These are phyloP conservation scores for Geophilus truncorum DNA, from an alignment of 2,888 invertebrate species.

Conservation along the genomic window DNA sequence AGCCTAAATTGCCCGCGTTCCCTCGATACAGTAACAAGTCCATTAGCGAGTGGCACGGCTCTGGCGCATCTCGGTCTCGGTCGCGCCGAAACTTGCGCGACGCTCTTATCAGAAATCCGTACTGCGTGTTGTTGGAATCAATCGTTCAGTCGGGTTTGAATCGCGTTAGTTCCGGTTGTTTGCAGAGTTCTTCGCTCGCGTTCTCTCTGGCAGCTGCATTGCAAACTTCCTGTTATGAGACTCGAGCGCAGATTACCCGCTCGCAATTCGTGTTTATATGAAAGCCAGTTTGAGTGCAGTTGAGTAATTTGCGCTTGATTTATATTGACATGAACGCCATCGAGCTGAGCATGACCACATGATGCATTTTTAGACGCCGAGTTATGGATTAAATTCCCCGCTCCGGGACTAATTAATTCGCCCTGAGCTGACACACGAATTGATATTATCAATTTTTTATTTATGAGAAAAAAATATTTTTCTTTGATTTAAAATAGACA, in stretches of 20 bases:
- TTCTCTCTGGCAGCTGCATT: background rate
- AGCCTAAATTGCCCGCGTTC: background rate
- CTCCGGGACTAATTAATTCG: background rate
- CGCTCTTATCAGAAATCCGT: background rate
- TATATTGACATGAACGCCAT: constrained; percentile 1
- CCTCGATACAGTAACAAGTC: background rate
- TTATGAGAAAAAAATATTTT: no score
- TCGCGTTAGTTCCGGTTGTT: constrained; percentile 11
- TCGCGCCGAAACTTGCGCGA: background rate
- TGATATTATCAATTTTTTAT: background rate
- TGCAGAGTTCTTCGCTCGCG: background rate
- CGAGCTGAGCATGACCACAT: constrained; percentile 5
- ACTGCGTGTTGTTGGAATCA: background rate
- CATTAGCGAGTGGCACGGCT: background rate
- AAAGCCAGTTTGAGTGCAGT: constrained; percentile 2
- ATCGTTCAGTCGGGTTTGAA: constrained; percentile 16
- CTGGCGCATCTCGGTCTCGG: background rate
- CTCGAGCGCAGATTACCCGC: background rate
- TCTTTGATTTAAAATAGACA: no score
- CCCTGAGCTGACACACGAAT: background rate
- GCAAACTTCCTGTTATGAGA: constrained; percentile 20
- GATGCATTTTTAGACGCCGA: background rate
- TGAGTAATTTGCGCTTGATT: constrained; percentile 20
- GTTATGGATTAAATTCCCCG: background rate
- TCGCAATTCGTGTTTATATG: constrained; percentile 15